These are phyloP conservation scores for Lycaon pictus DNA, from an alignment of 2,113 vertebrate genomes.

Conservation along the genomic window DNA sequence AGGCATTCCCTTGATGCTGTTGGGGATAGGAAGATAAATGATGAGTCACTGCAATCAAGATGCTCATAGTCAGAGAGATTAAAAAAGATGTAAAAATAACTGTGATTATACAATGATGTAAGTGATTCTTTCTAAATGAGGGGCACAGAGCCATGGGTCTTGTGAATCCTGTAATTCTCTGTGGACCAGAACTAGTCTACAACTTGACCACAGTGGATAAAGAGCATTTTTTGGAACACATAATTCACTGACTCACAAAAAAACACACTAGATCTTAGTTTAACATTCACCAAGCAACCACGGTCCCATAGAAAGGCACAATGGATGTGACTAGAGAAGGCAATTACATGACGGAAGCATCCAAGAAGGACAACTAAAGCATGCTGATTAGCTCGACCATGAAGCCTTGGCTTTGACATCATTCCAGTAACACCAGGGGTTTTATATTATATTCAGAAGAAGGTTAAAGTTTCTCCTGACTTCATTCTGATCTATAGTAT, in stretches of 20 bases:
- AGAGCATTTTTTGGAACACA: background rate
- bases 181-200: background rate
- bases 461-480: background rate
- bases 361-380: background rate
- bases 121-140: background rate
- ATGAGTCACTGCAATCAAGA: background rate
- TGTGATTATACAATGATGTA: background rate
- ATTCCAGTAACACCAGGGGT: background rate
- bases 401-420: accelerated
- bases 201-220: background rate
- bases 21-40: background rate
- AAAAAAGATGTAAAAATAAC: background rate
- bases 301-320: too few species aligned
- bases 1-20: background rate
- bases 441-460: background rate
- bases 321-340: background rate
- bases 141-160: background rate
- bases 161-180: background rate
- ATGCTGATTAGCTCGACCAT: background rate
- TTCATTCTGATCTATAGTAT: background rate
- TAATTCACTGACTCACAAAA: background rate
- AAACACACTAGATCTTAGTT: background rate
- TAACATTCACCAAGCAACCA: background rate
- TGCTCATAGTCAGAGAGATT: background rate
- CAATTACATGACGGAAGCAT: background rate